Evolutionary conservation across 2,888 invertebrate genomes (phyloP).

Genomic region (Dryomyza anilis): DNA sequence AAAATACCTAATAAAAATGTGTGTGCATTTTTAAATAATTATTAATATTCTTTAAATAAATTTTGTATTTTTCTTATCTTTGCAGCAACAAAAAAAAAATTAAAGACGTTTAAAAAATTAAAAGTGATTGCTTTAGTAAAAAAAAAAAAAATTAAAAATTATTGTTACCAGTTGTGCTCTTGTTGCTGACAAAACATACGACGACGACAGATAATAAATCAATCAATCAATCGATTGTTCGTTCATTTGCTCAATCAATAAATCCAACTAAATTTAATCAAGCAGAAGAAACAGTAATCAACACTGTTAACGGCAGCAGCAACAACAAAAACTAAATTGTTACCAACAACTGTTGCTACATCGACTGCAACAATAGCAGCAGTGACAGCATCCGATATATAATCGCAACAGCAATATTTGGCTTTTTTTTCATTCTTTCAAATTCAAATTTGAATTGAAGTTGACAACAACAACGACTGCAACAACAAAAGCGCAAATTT

Average conservation of each 20-base stretch:
- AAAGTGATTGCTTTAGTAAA: neutral
- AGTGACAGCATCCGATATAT: neutral
- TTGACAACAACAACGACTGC: neutral
- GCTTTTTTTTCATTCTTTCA: neutral
- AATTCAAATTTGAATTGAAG: neutral
- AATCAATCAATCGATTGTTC: neutral
- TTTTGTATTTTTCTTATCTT: neutral
- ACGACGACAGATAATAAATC: no score
- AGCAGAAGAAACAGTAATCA: neutral
- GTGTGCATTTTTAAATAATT: neutral
- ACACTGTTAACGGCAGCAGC: neutral
- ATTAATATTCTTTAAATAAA: neutral
- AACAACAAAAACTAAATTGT: neutral
- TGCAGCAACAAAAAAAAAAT: neutral
- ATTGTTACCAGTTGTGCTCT: neutral
- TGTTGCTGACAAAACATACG: neutral
- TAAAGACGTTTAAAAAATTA: neutral
- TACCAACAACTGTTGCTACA: neutral
- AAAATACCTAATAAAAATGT: no score
- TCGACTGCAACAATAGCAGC: neutral
- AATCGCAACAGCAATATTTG: neutral
- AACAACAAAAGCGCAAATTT: constrained; percentile 6
- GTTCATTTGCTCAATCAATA: neutral
- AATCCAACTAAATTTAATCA: neutral
- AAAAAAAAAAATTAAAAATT: neutral